Base-by-base conservation (phyloP, 2,797 vertebrate genomes). In the Sciaenops ocellatus region DNA sequence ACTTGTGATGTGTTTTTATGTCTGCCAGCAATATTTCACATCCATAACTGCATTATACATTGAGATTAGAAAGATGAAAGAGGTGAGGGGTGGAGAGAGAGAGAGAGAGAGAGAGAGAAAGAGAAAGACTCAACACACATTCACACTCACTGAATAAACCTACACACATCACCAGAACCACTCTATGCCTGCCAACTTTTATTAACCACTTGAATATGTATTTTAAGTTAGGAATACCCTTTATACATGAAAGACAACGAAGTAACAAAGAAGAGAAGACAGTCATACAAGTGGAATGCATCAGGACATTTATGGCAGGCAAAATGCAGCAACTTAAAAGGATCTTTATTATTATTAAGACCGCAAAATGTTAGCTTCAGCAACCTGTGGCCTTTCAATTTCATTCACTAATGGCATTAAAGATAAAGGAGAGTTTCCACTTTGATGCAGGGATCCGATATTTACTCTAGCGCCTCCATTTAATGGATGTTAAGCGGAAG, bases 41-140 rank as follows among this genome's bases (percentile, higher is more conserved):
- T 78, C 72, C 71, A 68, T 81, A 84, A 85, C 71, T 72, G 55
- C 73, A 79, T 89, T 88, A 76, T 67, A 71, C 24, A 73, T 85
- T 59, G 54, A 69, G 69, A 85, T 76, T 65, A 69, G 66, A 68
- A 78, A 75, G 71, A 87, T 82, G 65, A 85, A 86, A 85, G 42
- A 11, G 68, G 73, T 17, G 18, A 69, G 48, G 42, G 18, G 17
- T 12, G 44, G 41, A 41, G 64, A 82, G 73, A 82, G 61, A 65
- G 44, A 59, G 64, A 80, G 73, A 82, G n/a, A n/a, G n/a, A n/a
- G n/a, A n/a, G 61, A 64, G 44, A 59, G 44, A 44, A 61, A 82
- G 73, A 82, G 64, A 65, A n/a, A 48, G 34, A 52, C 44, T 47
- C 5, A 42, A 38, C 54, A 28, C 22, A 55, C 38, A 34, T 56